phyloP scores from a whole-genome alignment of 2,113 vertebrate species.

The Prolemur simus region DNA sequence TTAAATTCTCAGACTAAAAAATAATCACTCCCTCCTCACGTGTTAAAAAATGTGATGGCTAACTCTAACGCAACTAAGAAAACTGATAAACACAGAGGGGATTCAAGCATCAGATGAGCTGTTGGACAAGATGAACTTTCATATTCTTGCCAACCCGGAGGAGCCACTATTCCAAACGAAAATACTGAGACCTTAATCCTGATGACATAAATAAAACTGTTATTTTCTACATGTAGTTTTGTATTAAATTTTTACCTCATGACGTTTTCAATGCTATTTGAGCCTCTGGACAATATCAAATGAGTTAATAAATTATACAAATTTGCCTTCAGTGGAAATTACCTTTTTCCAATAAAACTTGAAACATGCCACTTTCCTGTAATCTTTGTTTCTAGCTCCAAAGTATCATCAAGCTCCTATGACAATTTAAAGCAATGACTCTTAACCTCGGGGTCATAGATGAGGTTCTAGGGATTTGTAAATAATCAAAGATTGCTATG shows the following conservation, averaged over 20 bases:
- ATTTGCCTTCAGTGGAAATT: slow-evolving; percentile 41
- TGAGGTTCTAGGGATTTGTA: background rate
- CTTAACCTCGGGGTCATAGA: background rate
- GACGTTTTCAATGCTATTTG: slow-evolving; percentile 51
- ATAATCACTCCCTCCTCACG: background rate
- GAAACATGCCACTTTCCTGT: background rate
- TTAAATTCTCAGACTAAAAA: slow-evolving; percentile 47
- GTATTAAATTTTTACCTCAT: slow-evolving; percentile 66
- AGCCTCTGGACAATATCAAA: slow-evolving; percentile 46
- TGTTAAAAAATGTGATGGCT: slow-evolving; percentile 3
- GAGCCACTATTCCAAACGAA: slow-evolving; percentile 48
- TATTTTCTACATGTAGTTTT: slow-evolving; percentile 68
- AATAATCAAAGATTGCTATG: background rate
- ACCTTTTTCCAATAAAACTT: background rate
- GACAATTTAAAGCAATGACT: slow-evolving; percentile 15
- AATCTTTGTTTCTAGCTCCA: slow-evolving; percentile 16
- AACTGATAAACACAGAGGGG: slow-evolving; percentile 2
- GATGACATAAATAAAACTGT: slow-evolving; percentile 55
- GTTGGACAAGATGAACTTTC: background rate
- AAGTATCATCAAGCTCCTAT: background rate
- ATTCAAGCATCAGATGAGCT: slow-evolving; percentile 24
- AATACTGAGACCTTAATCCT: slow-evolving; percentile 44
- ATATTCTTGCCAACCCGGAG: slow-evolving; percentile 37
- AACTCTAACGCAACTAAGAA: slow-evolving; percentile 1
- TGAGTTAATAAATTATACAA: slow-evolving; percentile 63